Base-by-base conservation (phyloP, 2,797 vertebrate genomes). In the Parauchenoglanis punctatus region DNA sequence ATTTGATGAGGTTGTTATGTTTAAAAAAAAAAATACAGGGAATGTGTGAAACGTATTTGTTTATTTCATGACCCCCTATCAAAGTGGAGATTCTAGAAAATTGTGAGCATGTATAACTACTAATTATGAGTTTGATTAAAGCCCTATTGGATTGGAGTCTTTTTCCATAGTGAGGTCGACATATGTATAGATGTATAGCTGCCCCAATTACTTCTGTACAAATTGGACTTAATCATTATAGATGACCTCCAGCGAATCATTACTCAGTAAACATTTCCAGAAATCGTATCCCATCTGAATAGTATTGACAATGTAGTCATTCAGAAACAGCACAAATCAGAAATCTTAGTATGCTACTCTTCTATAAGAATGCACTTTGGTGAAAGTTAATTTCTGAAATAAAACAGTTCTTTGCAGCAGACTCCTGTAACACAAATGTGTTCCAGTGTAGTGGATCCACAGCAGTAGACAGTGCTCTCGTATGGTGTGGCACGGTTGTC, bases 401-500 rank as follows among this genome's bases (percentile, higher is more conserved):
- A 20, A 72, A 40, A 11, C 35, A 44, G 10, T 17, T 52, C 70
- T 46, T 46, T 11, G 23, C 20, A 46, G 44, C 23, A 75, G 46
- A 15, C n/a, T 2, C n/a, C 7, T 35, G 31, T 59, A 58, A 52
- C 12, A 56, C 28, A 31, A 31, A 40, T 40, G 4, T 25, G 31
- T 59, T 12, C 58, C 54, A 20, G 20, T 40, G 28, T 28, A 77
- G 17, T 58, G 3, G 52, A 20, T 56, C 7, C 76, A 11, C 52
- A 78, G 76, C 77, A 80, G 54, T 40, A 58, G 54, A 80, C 77
- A 20, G 54, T 40, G 28, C 54, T 40, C 77, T 40, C 20, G 31
- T 56, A 59, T 80, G 84, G 40, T 31, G 72, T 59, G 25, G 17
- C 40, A 61, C 25, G 23, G 44, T 80, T 58, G 67, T 84, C 82